Conservation (phyloP, 2,888 invertebrate species). For the Erebia ligea region DNA sequence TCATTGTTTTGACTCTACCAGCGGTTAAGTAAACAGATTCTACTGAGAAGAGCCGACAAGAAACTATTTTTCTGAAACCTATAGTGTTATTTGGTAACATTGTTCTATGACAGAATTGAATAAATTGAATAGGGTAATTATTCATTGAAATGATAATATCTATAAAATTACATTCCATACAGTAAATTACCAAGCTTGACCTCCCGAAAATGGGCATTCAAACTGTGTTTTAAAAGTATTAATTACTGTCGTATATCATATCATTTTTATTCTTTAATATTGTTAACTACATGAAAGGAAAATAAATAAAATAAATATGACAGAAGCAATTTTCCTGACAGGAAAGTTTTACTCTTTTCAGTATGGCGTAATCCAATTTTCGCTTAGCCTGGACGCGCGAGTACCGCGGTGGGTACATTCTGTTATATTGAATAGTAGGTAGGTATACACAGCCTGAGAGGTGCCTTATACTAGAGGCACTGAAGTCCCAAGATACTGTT, state of each 20-base stretch:
- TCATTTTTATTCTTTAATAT: neutral
- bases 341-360: slow-evolving; percentile 11
- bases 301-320: slow-evolving; percentile 15
- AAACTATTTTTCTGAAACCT: too few species aligned
- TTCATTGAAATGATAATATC: too few species aligned
- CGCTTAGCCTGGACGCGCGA: slow-evolving; percentile 50
- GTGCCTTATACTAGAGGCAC: neutral
- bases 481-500: neutral
- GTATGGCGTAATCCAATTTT: slow-evolving; percentile 57
- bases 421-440: neutral
- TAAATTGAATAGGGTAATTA: too few species aligned
- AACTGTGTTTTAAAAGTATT: too few species aligned
- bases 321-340: slow-evolving; percentile 9
- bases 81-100: too few species aligned
- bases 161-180: too few species aligned
- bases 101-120: too few species aligned
- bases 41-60: too few species aligned
- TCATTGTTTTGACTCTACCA: too few species aligned
- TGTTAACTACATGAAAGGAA: neutral
- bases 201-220: neutral
- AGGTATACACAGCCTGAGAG: neutral
- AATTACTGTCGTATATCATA: too few species aligned
- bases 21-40: too few species aligned
- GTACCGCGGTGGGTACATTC: slow-evolving; percentile 30
- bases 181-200: too few species aligned